Base-by-base conservation (phyloP, 2,888 invertebrate genomes). In the Caenorhabditis uteleia region DNA sequence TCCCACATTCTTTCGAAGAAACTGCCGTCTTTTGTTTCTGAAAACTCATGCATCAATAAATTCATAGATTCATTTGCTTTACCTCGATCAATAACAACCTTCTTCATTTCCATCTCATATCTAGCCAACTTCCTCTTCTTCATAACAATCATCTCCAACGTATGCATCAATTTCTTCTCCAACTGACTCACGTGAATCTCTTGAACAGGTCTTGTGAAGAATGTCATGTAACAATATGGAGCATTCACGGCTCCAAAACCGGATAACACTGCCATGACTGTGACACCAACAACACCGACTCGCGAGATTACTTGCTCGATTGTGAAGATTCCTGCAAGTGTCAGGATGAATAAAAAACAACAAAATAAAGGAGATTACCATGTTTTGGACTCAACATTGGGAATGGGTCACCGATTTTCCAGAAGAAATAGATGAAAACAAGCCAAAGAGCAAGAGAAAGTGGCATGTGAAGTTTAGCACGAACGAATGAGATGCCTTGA, bases 171-270 rank as follows among this genome's bases (percentile, higher is more conserved):
- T 26, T 58, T 64, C 18, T 58, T 64, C 34, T 64, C 64, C 16
- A 58, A 31, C 23, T 62, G 62, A 12, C 44, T 48, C 12, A 62
- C 55, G 20, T 62, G 62, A 26, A 57, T 49, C 23, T 62, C 62
- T 48, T 62, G 53, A 7, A 74, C 75, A 31, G 66, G 69, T 48
- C 74, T 58, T 44, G 68, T 69, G 54, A 98, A 98, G 84, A 93
- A 93, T 14, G 93, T 90, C 97, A 99, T 97, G 48, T 93, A 95
- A 1, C 94, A 93, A 84, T 98, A 99, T 0, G 98, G 98, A 85
- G 95, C 98, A 85, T 95, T 99, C 10, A 99, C 98, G 45, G 98
- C 98, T 88, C 98, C 98, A 87, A 99, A 99, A 0, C 98, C 98
- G 2, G 97, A 98, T 2, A 99, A 86, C 34, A 98, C 87, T 0